phyloP scores from a whole-genome alignment of 2,113 vertebrate genomes.

The Turdus rufiventris region DNA sequence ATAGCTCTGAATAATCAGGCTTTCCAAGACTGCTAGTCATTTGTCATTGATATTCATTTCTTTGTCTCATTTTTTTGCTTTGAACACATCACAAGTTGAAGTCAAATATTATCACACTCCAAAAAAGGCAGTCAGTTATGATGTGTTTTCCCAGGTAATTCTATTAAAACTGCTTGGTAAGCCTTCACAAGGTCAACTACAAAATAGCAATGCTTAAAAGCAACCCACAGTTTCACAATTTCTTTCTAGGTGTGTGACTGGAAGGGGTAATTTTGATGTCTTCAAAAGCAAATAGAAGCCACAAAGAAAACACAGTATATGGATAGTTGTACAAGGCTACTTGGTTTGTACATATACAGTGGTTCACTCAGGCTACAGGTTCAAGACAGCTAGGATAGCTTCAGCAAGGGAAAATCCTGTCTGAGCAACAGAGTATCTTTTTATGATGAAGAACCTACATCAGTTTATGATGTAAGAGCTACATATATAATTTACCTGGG shows the following conservation, averaged over 20 bases:
- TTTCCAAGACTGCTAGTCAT: neutral
- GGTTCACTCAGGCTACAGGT: neutral
- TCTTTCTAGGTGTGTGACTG: neutral
- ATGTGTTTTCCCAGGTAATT: neutral
- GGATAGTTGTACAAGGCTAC: neutral
- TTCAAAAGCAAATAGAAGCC: neutral
- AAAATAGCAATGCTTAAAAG: neutral
- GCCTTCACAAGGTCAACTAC: neutral
- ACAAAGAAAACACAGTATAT: neutral
- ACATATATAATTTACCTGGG: neutral
- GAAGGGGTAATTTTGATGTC: neutral
- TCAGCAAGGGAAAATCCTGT: neutral
- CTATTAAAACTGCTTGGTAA: neutral
- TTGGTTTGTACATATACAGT: rapidly evolving
- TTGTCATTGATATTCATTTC: neutral
- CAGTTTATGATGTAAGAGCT: neutral
- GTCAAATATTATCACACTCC: neutral
- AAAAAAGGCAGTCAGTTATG: neutral
- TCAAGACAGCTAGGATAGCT: neutral
- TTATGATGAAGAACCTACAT: neutral
- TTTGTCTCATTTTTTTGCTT: neutral
- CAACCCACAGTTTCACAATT: neutral
- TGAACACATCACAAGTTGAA: neutral
- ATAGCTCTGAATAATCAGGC: neutral
- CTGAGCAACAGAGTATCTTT: neutral